Percentiles rank a stretch among this genome's conserved stretches.
Conservation (phyloP, 1,140 invertebrate species). For the Drosophila burlai region DNA sequence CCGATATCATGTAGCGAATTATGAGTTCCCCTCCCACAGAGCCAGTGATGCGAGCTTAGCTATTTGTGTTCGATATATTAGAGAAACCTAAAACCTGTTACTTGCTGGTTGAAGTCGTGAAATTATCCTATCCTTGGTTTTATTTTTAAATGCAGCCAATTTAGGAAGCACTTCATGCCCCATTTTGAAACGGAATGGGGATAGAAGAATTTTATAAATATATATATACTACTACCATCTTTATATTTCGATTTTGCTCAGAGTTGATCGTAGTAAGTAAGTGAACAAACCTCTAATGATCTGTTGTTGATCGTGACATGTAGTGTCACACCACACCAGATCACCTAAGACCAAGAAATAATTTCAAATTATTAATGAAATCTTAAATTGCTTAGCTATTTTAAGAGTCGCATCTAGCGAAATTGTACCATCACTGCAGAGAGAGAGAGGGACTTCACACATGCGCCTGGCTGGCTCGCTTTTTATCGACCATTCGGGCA, state of each 20-base stretch:
- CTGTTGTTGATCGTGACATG: not conserved
- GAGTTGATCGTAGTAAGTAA: not conserved
- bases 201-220: not conserved
- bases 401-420: too few relatives aligned
- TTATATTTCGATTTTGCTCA: not conserved
- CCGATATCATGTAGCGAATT: conserved; percentile 67
- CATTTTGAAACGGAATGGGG: not conserved
- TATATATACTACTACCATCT: not conserved
- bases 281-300: not conserved
- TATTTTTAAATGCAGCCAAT: not conserved
- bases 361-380: not conserved
- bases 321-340: too few relatives aligned
- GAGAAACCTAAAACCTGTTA: not conserved
- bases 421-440: not conserved
- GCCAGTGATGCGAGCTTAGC: not conserved
- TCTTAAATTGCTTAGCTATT: not conserved
- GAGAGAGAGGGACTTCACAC: conserved; percentile 22
- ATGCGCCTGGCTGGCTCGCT: conserved; percentile 51
- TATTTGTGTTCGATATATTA: not conserved
- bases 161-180: not conserved
- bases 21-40: conserved; percentile 51
- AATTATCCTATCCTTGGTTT: not conserved
- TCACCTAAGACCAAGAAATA: not conserved
- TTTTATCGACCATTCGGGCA: conserved; percentile 80
- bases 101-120: too few relatives aligned